Conservation (phyloP, 2,113 vertebrate genomes). For the Dryoscopus gambensis region DNA sequence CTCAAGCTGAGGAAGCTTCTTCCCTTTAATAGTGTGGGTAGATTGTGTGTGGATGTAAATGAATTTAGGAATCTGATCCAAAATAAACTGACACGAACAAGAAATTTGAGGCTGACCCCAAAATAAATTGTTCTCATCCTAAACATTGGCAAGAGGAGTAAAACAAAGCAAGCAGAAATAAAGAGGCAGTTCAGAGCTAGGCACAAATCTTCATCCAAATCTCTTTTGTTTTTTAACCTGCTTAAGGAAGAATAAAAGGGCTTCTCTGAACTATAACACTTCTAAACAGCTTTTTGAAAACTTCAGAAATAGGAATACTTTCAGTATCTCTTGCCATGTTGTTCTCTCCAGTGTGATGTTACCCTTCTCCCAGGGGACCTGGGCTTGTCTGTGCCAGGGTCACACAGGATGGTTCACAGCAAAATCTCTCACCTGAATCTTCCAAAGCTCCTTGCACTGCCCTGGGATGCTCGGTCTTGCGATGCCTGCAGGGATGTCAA, state of each 20-base stretch:
- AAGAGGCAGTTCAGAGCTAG: background rate
- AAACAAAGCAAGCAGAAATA: background rate
- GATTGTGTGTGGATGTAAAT: background rate
- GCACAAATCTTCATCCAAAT: background rate
- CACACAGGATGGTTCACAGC: background rate
- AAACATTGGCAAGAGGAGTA: background rate
- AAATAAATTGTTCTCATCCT: background rate
- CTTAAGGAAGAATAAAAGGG: background rate
- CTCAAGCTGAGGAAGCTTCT: slow-evolving; percentile 22
- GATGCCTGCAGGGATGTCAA: background rate
- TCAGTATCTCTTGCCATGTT: background rate
- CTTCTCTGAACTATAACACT: background rate
- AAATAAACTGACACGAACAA: background rate
- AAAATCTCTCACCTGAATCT: background rate
- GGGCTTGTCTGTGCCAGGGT: background rate
- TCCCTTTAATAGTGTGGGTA: background rate
- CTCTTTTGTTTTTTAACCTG: background rate
- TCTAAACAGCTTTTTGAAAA: background rate
- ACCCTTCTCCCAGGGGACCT: background rate
- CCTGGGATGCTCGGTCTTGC: background rate
- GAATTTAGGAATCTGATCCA: background rate
- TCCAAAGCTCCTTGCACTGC: background rate
- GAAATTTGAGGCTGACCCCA: background rate
- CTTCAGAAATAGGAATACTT: background rate
- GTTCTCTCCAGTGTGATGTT: background rate